These are phyloP conservation scores for Styela clava DNA, from an alignment of 23 tunicate species.

Conservation along the genomic window DNA sequence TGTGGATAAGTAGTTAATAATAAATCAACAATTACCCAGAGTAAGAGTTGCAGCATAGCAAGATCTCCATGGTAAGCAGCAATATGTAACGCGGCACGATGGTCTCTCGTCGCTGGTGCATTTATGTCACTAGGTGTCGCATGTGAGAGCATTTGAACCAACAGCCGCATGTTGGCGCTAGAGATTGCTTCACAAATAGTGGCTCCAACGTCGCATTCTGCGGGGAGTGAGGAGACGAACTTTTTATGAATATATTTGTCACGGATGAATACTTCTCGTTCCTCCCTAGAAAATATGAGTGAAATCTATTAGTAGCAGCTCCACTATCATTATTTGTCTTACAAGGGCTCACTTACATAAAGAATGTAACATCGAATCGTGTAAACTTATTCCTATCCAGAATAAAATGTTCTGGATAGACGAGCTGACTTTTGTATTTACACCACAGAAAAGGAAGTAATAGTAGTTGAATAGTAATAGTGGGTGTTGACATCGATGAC, in stretches of 20 bases:
- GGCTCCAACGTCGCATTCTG: conserved; percentile 50
- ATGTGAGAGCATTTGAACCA: conserved; percentile 18
- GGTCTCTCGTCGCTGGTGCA: conserved; percentile 32
- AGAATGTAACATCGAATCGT: too few species aligned
- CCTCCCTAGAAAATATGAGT: conserved; percentile 31
- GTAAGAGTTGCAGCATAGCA: conserved; percentile 58
- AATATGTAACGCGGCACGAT: conserved; percentile 67
- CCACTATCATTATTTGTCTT: too few species aligned
- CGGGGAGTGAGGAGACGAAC: conserved; percentile 44
- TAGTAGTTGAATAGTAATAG: too few species aligned
- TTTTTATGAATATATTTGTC: conserved; percentile 73
- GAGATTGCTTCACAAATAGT: conserved; percentile 15
- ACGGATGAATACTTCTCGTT: conserved; percentile 75
- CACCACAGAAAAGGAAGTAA: too few species aligned
- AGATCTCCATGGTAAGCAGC: conserved; percentile 82
- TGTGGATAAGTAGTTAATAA: too few species aligned
- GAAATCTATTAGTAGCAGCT: too few species aligned
- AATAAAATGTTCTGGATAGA: too few species aligned
- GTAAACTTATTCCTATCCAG: too few species aligned
- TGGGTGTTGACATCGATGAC: too few species aligned
- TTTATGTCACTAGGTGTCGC: conserved; percentile 30
- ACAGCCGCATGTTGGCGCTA: neutral
- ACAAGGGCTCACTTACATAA: too few species aligned
- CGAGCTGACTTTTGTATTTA: too few species aligned
- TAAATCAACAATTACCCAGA: conserved; percentile 81